Evolutionary conservation across 2,113 vertebrate genomes (phyloP).

Genomic region (Hyperopisus bebe): DNA sequence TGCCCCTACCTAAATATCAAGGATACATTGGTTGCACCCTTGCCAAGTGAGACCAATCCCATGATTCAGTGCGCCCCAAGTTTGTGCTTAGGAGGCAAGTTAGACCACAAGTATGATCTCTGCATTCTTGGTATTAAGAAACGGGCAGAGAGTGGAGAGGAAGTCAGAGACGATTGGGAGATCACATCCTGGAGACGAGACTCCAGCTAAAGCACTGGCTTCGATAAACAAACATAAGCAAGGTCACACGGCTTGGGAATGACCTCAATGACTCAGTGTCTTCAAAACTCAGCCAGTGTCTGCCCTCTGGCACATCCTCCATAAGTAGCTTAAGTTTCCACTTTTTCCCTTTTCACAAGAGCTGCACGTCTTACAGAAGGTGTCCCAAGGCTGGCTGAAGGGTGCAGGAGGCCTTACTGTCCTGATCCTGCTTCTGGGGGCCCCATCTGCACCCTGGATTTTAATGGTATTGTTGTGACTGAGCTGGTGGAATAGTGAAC

Average conservation of each 20-base stretch:
- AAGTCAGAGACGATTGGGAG: conserved; percentile 5
- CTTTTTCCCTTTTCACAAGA: background rate
- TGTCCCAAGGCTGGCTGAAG: background rate
- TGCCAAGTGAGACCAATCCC: background rate
- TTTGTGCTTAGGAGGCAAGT: background rate
- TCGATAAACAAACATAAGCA: background rate
- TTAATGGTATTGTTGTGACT: background rate
- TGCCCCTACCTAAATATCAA: background rate
- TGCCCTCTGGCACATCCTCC: background rate
- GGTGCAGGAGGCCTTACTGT: background rate
- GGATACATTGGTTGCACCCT: background rate
- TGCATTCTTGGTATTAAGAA: background rate
- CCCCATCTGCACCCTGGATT: background rate
- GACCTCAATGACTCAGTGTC: background rate
- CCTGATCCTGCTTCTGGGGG: background rate
- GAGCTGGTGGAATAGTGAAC: background rate
- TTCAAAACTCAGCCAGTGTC: background rate
- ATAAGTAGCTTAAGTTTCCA: background rate
- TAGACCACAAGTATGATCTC: background rate
- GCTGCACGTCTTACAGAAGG: background rate
- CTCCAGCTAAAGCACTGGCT: background rate
- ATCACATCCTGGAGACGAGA: background rate
- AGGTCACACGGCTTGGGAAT: background rate
- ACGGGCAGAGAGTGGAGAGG: background rate
- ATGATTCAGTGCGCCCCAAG: background rate